Base-by-base conservation (phyloP, 2,113 vertebrate genomes). In the Centrocercus urophasianus region DNA sequence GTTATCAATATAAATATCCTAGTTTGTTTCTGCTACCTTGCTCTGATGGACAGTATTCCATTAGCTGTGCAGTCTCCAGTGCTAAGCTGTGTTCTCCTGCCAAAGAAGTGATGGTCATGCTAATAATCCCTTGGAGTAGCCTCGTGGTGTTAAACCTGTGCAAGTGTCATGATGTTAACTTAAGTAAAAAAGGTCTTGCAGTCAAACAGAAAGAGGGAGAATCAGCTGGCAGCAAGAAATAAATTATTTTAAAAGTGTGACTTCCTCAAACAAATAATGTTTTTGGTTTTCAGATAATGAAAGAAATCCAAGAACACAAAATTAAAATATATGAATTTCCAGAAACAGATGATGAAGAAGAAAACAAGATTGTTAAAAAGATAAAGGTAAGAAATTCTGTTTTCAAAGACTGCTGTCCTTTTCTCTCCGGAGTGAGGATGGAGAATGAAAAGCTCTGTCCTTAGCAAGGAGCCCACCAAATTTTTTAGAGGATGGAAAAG, bases 241-340 rank as follows among this genome's bases (percentile, higher is more conserved):
- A 45, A 4, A 16, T 32, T 69, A 13, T n/a, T 82, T 8, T 1
- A 19, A 47, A 72, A 79, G 19, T 40, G 38, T 67, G 10, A 57
- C 83, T 60, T 86, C 8, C 56, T 86, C 24, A n/a, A n/a, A 50
- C 63, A 64, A 85, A 7, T 93, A 47, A 88, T 27, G 6, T 36
- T n/a, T 82, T 87, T 86, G 90, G 1, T 6, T 93, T 97, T 79
- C 94, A 99, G 99, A 99, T 99, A 98, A 99, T 99, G 99, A 98
- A 99, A 97, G 99, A 99, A 98, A 99, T 99, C 95, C 99, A 99
- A 95, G 99, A 99, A 97, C 99, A 99, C 97, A 99, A 99, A 98
- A 99, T 99, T 95, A 99, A 99, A 98, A 99, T 99, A 98, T 99
- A 99, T 90, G 99, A 99, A 98, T 99, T 99, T 96, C 99, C 99